A percentile compares a stretch with the other conserved stretches of the same genome.
phyloP scores from a whole-genome alignment of 1,140 invertebrate species.

The Meloidogyne hapla region DNA sequence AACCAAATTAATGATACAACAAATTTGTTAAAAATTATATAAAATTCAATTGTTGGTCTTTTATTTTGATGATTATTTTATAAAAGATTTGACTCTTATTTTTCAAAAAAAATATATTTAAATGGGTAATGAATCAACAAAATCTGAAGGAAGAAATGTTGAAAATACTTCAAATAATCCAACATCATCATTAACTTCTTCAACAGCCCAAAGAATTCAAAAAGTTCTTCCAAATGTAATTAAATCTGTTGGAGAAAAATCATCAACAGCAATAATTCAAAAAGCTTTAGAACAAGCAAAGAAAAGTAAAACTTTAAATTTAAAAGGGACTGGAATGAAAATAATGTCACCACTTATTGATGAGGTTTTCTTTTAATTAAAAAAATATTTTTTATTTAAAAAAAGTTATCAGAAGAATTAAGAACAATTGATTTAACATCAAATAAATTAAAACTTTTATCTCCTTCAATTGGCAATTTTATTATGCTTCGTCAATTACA shows the following conservation, averaged over 20 bases:
- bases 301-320: slow-evolving; percentile 86
- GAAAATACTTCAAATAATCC: not conserved
- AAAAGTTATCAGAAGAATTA: slow-evolving; percentile 70
- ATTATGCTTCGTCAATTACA: slow-evolving; percentile 79
- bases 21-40: too few relatives aligned
- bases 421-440: slow-evolving; percentile 85
- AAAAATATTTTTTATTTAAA: not conserved
- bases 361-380: slow-evolving; percentile 34
- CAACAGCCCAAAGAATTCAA: slow-evolving; percentile 10
- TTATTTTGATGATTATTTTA: too few relatives aligned
- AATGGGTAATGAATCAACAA: slow-evolving; percentile 1
- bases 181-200: not conserved
- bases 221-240: slow-evolving; percentile 28
- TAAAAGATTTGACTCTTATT: too few relatives aligned
- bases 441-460: slow-evolving; percentile 79
- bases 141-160: not conserved
- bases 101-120: too few relatives aligned
- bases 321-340: slow-evolving; percentile 77
- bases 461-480: slow-evolving; percentile 78
- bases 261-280: slow-evolving; percentile 69
- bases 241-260: slow-evolving; percentile 23
- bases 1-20: too few relatives aligned
- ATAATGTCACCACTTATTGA: slow-evolving; percentile 66
- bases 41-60: too few relatives aligned
- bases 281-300: slow-evolving; percentile 86